Evolutionary conservation across 2,113 vertebrate genomes (phyloP).

Genomic region (Ophiodon elongatus): DNA sequence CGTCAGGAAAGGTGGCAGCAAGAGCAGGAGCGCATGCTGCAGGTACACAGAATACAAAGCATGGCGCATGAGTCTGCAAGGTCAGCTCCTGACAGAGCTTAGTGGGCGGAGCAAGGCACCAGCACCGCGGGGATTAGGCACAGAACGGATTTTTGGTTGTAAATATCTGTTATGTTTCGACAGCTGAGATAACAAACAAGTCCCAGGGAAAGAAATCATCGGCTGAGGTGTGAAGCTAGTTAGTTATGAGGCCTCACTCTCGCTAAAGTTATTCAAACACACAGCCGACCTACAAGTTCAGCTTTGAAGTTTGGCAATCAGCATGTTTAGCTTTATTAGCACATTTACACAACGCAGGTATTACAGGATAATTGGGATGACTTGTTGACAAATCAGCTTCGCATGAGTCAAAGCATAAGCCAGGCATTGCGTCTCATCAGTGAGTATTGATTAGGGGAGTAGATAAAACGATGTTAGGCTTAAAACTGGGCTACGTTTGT

Average conservation of each 20-base stretch:
- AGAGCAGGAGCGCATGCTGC: conserved; percentile 95
- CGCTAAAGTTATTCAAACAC: not conserved
- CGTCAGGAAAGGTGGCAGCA: conserved; percentile 97
- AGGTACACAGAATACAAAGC: conserved; percentile 85
- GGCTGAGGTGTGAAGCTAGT: not conserved
- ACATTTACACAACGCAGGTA: not conserved
- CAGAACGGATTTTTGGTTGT: not conserved
- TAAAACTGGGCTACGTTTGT: not conserved
- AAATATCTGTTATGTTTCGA: not conserved
- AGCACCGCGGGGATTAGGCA: not conserved
- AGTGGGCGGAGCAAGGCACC: not conserved
- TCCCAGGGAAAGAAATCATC: not conserved
- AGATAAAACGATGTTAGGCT: not conserved
- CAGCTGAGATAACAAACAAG: not conserved
- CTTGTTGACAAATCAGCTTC: not conserved
- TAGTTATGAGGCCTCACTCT: not conserved
- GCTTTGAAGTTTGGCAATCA: not conserved
- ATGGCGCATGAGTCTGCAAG: conserved; percentile 63
- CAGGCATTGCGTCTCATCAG: not conserved
- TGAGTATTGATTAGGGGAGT: not conserved
- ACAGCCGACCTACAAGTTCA: not conserved
- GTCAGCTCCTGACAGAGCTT: not conserved
- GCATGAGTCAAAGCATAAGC: not conserved
- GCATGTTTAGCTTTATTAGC: not conserved
- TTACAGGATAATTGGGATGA: not conserved